These are phyloP conservation scores for Asbolus verrucosus DNA, from an alignment of 1,140 invertebrate genomes.

Conservation along the genomic window DNA sequence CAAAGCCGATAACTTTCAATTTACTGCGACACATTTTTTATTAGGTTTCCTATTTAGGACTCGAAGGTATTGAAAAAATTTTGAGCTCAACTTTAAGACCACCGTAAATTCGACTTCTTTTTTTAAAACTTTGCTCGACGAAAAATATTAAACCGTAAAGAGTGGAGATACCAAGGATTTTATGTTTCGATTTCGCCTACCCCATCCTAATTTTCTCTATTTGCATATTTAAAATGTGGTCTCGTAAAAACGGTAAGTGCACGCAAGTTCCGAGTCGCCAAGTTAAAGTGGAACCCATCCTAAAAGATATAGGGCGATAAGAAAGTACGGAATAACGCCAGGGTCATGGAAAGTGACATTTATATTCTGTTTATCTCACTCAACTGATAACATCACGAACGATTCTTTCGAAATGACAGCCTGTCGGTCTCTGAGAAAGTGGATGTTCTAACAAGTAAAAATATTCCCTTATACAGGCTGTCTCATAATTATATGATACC, in stretches of 20 bases:
- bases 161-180: slow-evolving; percentile 6
- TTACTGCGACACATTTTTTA: slow-evolving; percentile 16
- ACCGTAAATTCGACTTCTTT: slow-evolving; percentile 17
- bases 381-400: too few species aligned
- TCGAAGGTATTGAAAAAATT: background rate
- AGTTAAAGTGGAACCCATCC: too few species aligned
- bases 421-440: too few species aligned
- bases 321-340: too few species aligned
- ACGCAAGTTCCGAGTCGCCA: background rate
- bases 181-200: background rate
- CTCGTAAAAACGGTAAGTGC: too few species aligned
- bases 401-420: too few species aligned
- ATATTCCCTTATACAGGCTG: too few species aligned
- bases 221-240: slow-evolving; percentile 14
- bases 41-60: slow-evolving; percentile 16
- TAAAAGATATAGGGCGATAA: too few species aligned
- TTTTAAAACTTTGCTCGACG: slow-evolving; percentile 10
- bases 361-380: too few species aligned
- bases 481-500: too few species aligned
- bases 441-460: too few species aligned
- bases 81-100: background rate
- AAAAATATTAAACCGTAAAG: slow-evolving; percentile 3
- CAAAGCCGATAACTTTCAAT: slow-evolving; percentile 15
- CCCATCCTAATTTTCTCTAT: background rate
- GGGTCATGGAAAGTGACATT: too few species aligned